A percentile compares a stretch with the other conserved stretches of the same genome.
phyloP scores from a whole-genome alignment of 2,888 invertebrate species.

The Leuctra nigra region DNA sequence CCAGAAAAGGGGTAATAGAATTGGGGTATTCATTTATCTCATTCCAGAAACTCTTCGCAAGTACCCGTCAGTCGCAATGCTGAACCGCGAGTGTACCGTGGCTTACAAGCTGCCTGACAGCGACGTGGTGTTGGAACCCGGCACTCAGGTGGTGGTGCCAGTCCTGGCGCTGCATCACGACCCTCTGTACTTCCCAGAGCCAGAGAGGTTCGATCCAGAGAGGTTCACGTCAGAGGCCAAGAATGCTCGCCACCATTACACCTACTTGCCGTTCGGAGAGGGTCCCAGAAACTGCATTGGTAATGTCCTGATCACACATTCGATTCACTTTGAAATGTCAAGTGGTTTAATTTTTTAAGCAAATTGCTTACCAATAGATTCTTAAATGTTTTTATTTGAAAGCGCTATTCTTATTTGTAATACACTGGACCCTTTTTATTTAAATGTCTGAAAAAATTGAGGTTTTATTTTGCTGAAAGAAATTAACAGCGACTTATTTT shows the following conservation, averaged over 20 bases:
- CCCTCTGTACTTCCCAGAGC: slow-evolving; percentile 41
- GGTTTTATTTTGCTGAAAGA: too few species aligned
- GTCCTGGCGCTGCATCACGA: slow-evolving; percentile 42
- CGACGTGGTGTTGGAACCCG: slow-evolving; percentile 38
- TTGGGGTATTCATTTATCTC: too few species aligned
- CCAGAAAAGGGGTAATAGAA: too few species aligned
- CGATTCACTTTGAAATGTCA: too few species aligned
- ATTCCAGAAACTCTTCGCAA: slow-evolving; percentile 44
- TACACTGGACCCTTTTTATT: too few species aligned
- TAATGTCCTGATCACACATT: too few species aligned
- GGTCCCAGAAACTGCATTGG: slow-evolving; percentile 45
- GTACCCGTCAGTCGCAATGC: slow-evolving; percentile 41
- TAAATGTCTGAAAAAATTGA: too few species aligned
- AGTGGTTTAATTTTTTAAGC: too few species aligned
- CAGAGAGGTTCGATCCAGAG: slow-evolving; percentile 44
- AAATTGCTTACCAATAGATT: too few species aligned
- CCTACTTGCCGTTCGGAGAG: slow-evolving; percentile 44
- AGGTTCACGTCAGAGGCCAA: slow-evolving; percentile 41
- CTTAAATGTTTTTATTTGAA: too few species aligned
- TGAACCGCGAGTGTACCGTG: slow-evolving; percentile 37
- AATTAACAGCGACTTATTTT: too few species aligned
- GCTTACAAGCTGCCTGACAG: slow-evolving; percentile 40
- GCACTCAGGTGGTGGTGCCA: slow-evolving; percentile 37
- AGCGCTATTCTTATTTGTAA: too few species aligned
- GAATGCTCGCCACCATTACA: slow-evolving; percentile 35